Base-by-base conservation (phyloP, 1,140 invertebrate species). In the Drosophila ogumai region DNA sequence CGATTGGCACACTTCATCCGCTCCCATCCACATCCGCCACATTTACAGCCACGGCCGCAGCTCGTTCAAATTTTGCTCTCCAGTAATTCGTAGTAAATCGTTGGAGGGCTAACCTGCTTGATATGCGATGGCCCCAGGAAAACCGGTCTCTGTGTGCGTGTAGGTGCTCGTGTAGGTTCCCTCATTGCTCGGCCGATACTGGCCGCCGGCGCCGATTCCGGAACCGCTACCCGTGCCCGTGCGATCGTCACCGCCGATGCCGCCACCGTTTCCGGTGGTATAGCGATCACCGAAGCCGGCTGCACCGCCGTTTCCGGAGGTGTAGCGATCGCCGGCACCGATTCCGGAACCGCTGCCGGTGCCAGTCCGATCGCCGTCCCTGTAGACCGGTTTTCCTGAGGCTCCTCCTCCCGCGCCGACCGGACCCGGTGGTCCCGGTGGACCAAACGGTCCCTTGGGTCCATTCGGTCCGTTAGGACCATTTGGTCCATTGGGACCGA, bases 111-210 rank as follows among this genome's bases (percentile, higher is more conserved):
- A 92, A 92, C 91, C 91, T 92, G 75, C 41, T 72, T 67, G 63
- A 66, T 92, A 92, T 81, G 68, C 66, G 73, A 79, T 31, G 64
- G 80, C 88, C 88, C 80, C 91, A 92, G 91, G 91, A 92, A 91
- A 92, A 92, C 91, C 91, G 82, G 80, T 90, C 84, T 72, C 59
- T 32, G 75, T 69, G 22, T 78, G 61, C 28, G 76, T 65, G 64
- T 81, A 85, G 73, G 55, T 58, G 49, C 65, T 78, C 15, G 80
- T 77, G 72, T 77, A 87, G 76, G 80, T 69, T 49, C 81, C 85
- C 61, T 50, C 69, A 43, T 40, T 54, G 31, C 55, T 72, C 31
- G 78, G 69, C 36, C 75, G 74, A 36, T 73, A 73, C 43, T 69
- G 36, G 34, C 28, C 66, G 43, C 82, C 65, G 54, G 54, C 56